Evolutionary conservation across 2,797 vertebrate species (phyloP).

Genomic region (Pteropus rufus): DNA sequence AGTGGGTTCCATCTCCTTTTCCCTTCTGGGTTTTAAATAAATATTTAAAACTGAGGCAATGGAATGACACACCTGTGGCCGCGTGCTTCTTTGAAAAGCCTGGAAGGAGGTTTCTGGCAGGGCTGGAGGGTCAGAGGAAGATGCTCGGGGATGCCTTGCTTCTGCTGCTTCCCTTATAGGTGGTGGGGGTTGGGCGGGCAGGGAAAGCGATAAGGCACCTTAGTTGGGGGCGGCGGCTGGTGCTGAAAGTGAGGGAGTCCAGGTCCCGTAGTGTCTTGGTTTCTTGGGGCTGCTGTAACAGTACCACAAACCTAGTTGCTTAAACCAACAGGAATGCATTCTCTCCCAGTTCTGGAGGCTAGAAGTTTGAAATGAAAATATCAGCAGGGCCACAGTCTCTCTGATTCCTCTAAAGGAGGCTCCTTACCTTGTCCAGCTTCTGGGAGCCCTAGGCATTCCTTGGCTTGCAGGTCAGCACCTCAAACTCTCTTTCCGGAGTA

Average conservation of each 20-base stretch:
- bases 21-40: constrained; percentile 90
- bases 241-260: accelerated
- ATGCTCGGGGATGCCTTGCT: background rate
- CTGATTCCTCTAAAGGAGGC: background rate
- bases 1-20: constrained; percentile 49
- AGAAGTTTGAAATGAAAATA: background rate
- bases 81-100: constrained; percentile 29
- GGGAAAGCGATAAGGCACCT: background rate
- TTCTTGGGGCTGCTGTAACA: background rate
- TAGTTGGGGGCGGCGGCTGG: too few relatives aligned
- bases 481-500: accelerated
- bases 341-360: background rate
- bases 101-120: background rate
- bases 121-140: background rate
- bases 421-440: background rate
- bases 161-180: accelerated
- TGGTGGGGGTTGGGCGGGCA: too few relatives aligned
- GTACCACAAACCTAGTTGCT: background rate
- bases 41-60: constrained; percentile 91
- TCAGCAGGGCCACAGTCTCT: background rate
- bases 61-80: constrained; percentile 62
- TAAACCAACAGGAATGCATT: background rate
- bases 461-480: background rate
- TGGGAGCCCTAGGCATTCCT: accelerated
- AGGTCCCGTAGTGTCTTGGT: accelerated